Evolutionary conservation across 2,113 vertebrate genomes (phyloP).

Genomic region (Cheirogaleus medius): DNA sequence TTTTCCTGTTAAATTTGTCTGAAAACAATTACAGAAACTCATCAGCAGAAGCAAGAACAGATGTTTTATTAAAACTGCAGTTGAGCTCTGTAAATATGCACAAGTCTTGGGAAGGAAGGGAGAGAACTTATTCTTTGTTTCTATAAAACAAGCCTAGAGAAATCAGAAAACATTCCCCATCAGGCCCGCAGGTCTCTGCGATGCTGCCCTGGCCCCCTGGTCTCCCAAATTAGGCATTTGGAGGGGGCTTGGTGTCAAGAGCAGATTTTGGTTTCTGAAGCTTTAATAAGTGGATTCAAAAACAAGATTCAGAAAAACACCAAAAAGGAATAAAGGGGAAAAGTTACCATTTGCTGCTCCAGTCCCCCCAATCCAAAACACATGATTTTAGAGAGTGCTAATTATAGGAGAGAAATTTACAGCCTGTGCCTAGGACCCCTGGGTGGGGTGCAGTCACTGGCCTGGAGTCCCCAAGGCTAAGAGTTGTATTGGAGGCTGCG

Average conservation of each 20-base stretch:
- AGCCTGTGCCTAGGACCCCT: slow-evolving; percentile 51
- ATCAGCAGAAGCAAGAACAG: slow-evolving; percentile 89
- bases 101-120: slow-evolving; percentile 77
- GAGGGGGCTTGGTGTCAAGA: slow-evolving; percentile 18
- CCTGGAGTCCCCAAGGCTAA: slow-evolving; percentile 51
- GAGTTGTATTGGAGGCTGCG: not conserved
- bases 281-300: slow-evolving; percentile 81
- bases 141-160: slow-evolving; percentile 75
- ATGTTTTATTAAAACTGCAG: slow-evolving; percentile 90
- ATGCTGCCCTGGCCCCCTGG: not conserved
- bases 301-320: slow-evolving; percentile 72
- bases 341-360: slow-evolving; percentile 37
- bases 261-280: slow-evolving; percentile 48
- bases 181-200: slow-evolving; percentile 28
- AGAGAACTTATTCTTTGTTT: slow-evolving; percentile 75
- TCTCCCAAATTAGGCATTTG: slow-evolving; percentile 32
- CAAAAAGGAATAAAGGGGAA: slow-evolving; percentile 75
- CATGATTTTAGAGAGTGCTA: slow-evolving; percentile 65
- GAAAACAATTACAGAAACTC: slow-evolving; percentile 88
- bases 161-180: slow-evolving; percentile 76
- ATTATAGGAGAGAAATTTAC: slow-evolving; percentile 68
- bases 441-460: slow-evolving; percentile 30
- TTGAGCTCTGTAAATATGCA: slow-evolving; percentile 84
- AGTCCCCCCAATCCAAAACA: slow-evolving; percentile 31
- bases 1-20: slow-evolving; percentile 86